Evolutionary conservation across 1,140 invertebrate species (phyloP).

Genomic region (Adelges cooleyi): DNA sequence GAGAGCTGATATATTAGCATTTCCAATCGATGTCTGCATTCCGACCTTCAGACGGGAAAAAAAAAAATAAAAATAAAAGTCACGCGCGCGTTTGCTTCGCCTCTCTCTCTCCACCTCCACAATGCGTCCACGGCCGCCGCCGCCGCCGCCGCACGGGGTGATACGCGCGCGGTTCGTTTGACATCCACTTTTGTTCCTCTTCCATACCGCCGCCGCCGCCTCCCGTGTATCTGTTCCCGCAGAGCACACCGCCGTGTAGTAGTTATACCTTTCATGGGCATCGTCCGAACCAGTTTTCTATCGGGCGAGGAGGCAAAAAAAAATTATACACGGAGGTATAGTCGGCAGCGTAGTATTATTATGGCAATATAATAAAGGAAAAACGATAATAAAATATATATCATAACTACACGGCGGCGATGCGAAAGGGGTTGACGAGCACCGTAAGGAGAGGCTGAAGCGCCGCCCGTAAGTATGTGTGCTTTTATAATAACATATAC

Average conservation of each 20-base stretch:
- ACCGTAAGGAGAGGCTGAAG: not conserved
- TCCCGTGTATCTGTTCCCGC: no score
- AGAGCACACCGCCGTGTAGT: no score
- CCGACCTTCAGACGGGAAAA: conserved; percentile 24
- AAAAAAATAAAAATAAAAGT: no score
- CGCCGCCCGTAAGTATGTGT: not conserved
- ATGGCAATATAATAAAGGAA: no score
- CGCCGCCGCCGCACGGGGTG: no score
- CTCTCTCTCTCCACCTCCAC: not conserved
- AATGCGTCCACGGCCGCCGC: no score
- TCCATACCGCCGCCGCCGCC: not conserved
- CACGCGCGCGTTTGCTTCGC: not conserved
- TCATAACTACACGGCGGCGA: not conserved
- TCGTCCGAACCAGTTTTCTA: not conserved
- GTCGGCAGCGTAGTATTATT: no score
- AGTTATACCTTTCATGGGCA: conserved; percentile 2
- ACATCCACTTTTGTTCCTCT: not conserved
- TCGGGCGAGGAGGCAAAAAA: no score
- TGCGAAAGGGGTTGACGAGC: not conserved
- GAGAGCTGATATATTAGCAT: not conserved
- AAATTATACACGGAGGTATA: no score
- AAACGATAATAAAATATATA: not conserved
- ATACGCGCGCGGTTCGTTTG: conserved; percentile 5
- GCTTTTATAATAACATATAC: not conserved
- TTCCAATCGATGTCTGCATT: conserved; percentile 22